Evolutionary conservation across 2,888 invertebrate genomes (phyloP), one percentile per base, ranked within the genome.

Genomic region (Acholoe squamosa): DNA sequence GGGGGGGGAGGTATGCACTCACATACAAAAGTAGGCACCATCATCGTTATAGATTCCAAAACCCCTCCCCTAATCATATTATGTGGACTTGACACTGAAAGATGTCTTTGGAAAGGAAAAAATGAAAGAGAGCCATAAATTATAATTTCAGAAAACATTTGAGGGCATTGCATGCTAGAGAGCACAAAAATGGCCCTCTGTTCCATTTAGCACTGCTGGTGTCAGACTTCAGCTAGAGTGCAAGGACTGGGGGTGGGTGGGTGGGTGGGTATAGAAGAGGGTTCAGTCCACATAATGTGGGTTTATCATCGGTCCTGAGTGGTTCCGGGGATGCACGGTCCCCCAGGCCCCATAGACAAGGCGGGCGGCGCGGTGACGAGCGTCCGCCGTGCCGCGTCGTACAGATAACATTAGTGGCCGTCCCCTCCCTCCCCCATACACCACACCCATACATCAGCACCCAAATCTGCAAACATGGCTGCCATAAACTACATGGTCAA

Each of bases 231-330:
- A 25, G 71, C n/a, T 10, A 25, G 16, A 12, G 71, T 71, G 71
- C n/a, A 71, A 7, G 71, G 71, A 71, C n/a, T 71, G 25, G 7
- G 71, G 22, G n/a, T 16, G 71, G 16, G 25, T 25, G 76, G 14
- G 76, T 28, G 28, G 76, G n/a, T 3, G 34, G 80, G 80, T 33
- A 43, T 76, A 31, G 28, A 31, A 31, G 16, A 22, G 16, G 80
- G 80, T 43, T 28, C 34, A 43, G 80, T 43, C 34, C 80, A n/a
- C 80, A n/a, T 80, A 19, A 43, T 33, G 43, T 19, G 43, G 43
- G 80, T 80, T 80, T 43, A 43, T 80, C 80, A 43, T 80, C 80
- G 22, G 80, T 3, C 31, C 34, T 25, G 43, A 33, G 34, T 43
- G 80, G 80, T 80, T 34, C 80, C 33, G 14, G 33, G 80, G 43